phyloP scores from a whole-genome alignment of 1,140 invertebrate species.

The Pseudachorutes palmiensis region DNA sequence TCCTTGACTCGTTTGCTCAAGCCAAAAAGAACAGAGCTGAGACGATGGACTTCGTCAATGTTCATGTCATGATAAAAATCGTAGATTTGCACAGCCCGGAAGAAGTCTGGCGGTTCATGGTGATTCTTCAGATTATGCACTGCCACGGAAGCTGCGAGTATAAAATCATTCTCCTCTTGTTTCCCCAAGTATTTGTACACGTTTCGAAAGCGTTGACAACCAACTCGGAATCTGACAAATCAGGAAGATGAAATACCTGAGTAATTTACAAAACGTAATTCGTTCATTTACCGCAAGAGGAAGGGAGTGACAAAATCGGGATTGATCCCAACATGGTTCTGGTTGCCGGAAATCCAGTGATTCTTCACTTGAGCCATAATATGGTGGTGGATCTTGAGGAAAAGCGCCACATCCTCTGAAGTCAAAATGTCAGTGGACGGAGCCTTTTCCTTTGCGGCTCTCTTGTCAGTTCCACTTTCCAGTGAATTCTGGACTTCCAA shows the following conservation, averaged over 20 bases:
- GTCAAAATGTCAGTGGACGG: conserved; percentile 13
- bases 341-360: conserved; percentile 16
- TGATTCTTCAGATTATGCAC: conserved; percentile 7
- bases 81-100: conserved; percentile 41
- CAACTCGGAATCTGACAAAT: conserved; percentile 47
- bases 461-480: conserved; percentile 43
- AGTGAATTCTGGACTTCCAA: conserved; percentile 51
- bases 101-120: not conserved
- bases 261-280: conserved; percentile 1
- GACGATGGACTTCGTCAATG: conserved; percentile 63
- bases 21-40: conserved; percentile 56
- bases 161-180: conserved; percentile 24
- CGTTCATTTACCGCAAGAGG: conserved; percentile 21
- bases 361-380: conserved; percentile 22
- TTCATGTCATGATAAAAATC: conserved; percentile 85
- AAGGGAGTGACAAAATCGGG: conserved; percentile 34
- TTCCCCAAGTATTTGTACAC: conserved; percentile 24
- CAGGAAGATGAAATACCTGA: not conserved
- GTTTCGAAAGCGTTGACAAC: conserved; percentile 48
- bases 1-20: conserved; percentile 56
- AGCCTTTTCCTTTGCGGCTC: not conserved
- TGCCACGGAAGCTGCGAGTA: conserved; percentile 26
- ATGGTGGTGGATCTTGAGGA: conserved; percentile 19
- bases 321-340: not conserved
- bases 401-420: conserved; percentile 21